phyloP scores from a whole-genome alignment of 2,888 invertebrate species.

The Heteromurus nitidus region DNA sequence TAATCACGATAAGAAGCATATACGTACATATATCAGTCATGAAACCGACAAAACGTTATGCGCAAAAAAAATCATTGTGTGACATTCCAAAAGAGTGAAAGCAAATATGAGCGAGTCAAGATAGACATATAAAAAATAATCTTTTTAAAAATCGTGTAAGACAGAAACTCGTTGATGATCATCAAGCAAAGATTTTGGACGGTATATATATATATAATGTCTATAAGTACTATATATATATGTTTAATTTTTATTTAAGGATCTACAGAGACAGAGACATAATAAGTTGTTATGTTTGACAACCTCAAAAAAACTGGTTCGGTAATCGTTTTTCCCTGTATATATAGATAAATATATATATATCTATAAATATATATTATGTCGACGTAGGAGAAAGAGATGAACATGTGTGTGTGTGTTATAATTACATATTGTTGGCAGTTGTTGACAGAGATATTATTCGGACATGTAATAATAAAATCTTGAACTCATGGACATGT shows the following conservation, averaged over 20 bases:
- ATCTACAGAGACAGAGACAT: slow-evolving; percentile 52
- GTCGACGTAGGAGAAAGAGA: slow-evolving; percentile 61
- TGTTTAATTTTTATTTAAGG: slow-evolving; percentile 61
- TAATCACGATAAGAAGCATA: slow-evolving; percentile 39
- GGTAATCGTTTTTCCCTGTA: slow-evolving; percentile 58
- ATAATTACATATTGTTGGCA: slow-evolving; percentile 42
- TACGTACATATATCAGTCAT: slow-evolving; percentile 45
- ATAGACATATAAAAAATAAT: slow-evolving; percentile 41
- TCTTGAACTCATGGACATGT: slow-evolving; percentile 68
- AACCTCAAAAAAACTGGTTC: slow-evolving; percentile 44
- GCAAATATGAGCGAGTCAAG: slow-evolving; percentile 53
- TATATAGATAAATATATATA: slow-evolving; percentile 31
- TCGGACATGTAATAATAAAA: slow-evolving; percentile 53
- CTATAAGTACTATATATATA: slow-evolving; percentile 42
- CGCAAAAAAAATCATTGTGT: slow-evolving; percentile 34
- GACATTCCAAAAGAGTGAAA: slow-evolving; percentile 59
- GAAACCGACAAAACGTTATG: slow-evolving; percentile 1
- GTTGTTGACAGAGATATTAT: slow-evolving; percentile 58
- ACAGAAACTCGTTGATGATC: slow-evolving; percentile 45
- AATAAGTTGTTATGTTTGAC: slow-evolving; percentile 68
- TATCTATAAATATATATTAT: slow-evolving; percentile 42
- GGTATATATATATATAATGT: slow-evolving; percentile 23
- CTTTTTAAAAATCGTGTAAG: slow-evolving; percentile 22
- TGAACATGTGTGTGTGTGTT: slow-evolving; percentile 62
- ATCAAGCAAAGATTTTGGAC: slow-evolving; percentile 28